Base-by-base conservation (phyloP, 1,140 invertebrate genomes). In the Mya arenaria region DNA sequence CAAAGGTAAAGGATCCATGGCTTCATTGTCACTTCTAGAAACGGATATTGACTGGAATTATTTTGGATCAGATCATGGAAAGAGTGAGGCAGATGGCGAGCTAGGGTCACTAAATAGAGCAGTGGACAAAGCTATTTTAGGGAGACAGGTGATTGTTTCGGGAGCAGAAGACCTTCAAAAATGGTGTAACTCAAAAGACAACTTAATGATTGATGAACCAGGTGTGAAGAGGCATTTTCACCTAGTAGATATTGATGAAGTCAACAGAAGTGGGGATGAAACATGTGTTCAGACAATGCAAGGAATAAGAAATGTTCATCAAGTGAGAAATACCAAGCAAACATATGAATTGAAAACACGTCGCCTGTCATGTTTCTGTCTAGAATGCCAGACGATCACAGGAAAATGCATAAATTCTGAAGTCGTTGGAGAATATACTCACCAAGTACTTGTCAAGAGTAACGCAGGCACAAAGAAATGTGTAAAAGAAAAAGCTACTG, bases 401-500 rank as follows among this genome's bases (percentile, higher is more conserved):
- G 62, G 62, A 28, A 15, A 63, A 34, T 63, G 62, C 30, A 63
- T 63, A 34, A 63, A 63, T 63, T 25, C 62, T 63, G 62, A 28
- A 34, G 30, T 13, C 37, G 62, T 63, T 30, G 34, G 62, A 63
- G n/a, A 63, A 63, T 63, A 34, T 19, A 34, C 30, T 34, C 30
- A 63, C 62, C 30, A 34, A 32, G 62, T 63, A 34, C n/a, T 10
- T 63, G 62, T 34, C 30, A 63, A 28, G 37, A 63, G 25, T 34
- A 63, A 63, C 62, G 30, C 28, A 34, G 30, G 62, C 62, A 34
- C 34, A 63, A 32, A 63, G 62, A 34, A 34, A 63, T 34, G 62
- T 63, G 37, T 34, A 63, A 63, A 34, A 63, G 62, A 63, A 28
- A 63, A 63, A 63, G 37, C 62, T 63, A 34, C 37, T 34, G 62